These are phyloP conservation scores for Galerucella pusilla DNA, from an alignment of 2,888 invertebrate genomes.

Conservation along the genomic window DNA sequence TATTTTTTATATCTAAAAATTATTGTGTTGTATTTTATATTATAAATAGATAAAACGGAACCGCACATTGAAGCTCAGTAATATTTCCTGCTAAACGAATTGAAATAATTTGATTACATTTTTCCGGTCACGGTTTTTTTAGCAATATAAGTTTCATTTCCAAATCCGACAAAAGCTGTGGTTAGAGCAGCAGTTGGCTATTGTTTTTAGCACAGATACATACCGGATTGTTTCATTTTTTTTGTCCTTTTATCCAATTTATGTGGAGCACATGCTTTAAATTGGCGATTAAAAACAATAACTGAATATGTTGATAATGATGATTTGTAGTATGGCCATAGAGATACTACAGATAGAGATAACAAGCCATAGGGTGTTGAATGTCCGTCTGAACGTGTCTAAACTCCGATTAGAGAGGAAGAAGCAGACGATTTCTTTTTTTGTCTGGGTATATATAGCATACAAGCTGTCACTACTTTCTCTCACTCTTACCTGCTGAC, in stretches of 20 bases:
- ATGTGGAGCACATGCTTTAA: not conserved
- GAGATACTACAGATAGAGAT: not conserved
- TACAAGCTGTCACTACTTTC: no score
- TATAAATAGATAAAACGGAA: not conserved
- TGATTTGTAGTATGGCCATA: not conserved
- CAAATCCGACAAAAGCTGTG: conserved; percentile 5
- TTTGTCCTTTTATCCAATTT: not conserved
- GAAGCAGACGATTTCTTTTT: no score
- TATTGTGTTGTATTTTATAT: not conserved
- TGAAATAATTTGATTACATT: conserved; percentile 7
- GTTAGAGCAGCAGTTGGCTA: not conserved
- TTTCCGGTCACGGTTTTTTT: not conserved
- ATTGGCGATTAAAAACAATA: not conserved
- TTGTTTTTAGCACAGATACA: conserved; percentile 1
- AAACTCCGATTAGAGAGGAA: no score
- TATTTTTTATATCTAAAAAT: not conserved
- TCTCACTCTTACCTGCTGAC: no score
- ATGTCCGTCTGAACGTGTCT: no score
- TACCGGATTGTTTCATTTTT: not conserved
- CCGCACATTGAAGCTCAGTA: not conserved
- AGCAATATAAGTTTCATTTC: not conserved
- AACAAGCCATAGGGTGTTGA: no score
- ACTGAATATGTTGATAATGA: not conserved
- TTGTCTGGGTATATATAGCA: no score
- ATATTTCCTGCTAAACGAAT: not conserved